Evolutionary conservation across 2,113 vertebrate genomes (phyloP).

Genomic region (Brachyhypopomus occidentalis): DNA sequence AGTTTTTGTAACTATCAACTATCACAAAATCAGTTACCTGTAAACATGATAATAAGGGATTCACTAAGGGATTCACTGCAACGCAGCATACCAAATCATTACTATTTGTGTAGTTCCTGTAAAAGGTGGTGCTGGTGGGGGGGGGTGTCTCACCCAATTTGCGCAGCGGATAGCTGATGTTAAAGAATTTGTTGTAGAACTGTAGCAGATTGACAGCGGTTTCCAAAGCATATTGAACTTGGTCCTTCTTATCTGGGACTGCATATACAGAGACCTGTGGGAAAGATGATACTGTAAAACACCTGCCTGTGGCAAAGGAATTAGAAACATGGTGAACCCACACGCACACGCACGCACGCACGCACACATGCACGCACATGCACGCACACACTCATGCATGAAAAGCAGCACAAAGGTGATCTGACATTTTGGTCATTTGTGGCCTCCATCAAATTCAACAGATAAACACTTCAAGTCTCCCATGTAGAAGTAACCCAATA

Average conservation of each 20-base stretch:
- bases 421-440: no score
- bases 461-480: no score
- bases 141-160: conserved; percentile 83
- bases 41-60: not conserved
- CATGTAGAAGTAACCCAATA: no score
- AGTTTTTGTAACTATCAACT: no score
- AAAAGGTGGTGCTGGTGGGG: not conserved
- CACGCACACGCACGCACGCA: not conserved
- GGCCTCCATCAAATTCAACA: no score
- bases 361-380: not conserved
- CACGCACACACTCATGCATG: no score
- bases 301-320: not conserved
- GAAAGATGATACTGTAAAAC: conserved; percentile 20
- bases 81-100: not conserved
- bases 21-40: not conserved
- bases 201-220: conserved; percentile 80
- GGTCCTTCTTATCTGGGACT: conserved; percentile 81
- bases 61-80: not conserved
- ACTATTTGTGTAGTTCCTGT: conserved; percentile 11
- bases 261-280: conserved; percentile 87
- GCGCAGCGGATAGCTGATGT: conserved; percentile 82
- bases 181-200: conserved; percentile 88
- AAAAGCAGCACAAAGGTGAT: no score
- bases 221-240: conserved; percentile 81
- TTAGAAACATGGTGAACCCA: not conserved